Evolutionary conservation across 2,113 vertebrate species (phyloP).

Genomic region (Anas platyrhynchos): DNA sequence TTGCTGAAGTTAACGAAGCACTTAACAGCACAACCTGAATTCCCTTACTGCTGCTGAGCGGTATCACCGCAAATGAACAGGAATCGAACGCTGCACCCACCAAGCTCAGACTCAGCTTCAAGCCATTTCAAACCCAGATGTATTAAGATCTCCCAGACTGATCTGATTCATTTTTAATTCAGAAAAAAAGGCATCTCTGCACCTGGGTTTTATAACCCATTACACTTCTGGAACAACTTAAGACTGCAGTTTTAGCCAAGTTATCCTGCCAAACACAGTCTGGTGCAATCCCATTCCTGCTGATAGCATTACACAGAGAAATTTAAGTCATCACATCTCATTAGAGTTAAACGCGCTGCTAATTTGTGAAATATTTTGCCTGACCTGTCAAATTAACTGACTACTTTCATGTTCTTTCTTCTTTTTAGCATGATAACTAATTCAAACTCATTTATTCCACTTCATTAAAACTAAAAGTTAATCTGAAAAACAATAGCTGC

Average conservation of each 20-base stretch:
- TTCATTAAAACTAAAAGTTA: conserved; percentile 2
- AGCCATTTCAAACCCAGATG: neutral
- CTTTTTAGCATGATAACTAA: neutral
- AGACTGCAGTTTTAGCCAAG: neutral
- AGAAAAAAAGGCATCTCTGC: neutral
- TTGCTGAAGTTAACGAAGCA: neutral
- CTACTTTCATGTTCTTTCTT: neutral
- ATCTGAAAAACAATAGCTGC: neutral
- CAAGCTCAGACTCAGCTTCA: neutral
- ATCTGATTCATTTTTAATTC: neutral
- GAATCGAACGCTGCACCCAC: neutral
- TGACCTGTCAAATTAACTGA: neutral
- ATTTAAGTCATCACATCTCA: neutral
- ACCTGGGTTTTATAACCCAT: neutral
- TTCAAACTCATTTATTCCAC: neutral
- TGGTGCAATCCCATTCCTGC: neutral
- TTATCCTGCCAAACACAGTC: neutral
- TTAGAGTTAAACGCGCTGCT: neutral
- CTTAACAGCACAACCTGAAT: neutral
- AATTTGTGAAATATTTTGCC: conserved; percentile 6
- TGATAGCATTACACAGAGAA: neutral
- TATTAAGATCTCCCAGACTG: neutral
- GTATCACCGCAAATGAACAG: fast-evolving
- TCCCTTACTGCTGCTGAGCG: neutral
- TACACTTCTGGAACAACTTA: neutral